Conservation (phyloP, 2,888 invertebrate genomes). For the Trilocha varians region DNA sequence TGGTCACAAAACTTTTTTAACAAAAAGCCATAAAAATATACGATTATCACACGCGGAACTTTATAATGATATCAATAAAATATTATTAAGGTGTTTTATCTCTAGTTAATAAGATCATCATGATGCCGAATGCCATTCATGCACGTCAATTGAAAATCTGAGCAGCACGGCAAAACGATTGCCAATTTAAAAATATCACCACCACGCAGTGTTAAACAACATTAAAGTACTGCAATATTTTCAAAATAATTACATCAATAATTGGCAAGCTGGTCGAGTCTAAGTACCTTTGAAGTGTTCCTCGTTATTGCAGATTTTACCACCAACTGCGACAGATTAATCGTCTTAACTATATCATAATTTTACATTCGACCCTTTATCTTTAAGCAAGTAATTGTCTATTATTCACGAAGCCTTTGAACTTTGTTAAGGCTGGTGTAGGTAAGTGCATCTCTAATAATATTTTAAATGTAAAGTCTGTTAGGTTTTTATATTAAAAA, state of each 20-base stretch:
- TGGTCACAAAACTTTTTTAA: no score
- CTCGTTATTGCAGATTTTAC: constrained; percentile 66
- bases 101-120: not conserved
- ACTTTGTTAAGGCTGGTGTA: constrained; percentile 13
- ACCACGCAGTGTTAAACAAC: constrained; percentile 57
- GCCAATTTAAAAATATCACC: constrained; percentile 58
- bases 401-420: constrained; percentile 38
- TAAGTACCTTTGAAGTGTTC: constrained; percentile 35
- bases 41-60: not conserved
- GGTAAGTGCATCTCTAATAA: no score
- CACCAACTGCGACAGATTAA: constrained; percentile 69
- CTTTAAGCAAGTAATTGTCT: constrained; percentile 59
- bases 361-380: constrained; percentile 55
- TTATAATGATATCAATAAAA: not conserved
- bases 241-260: constrained; percentile 72
- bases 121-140: constrained; percentile 12
- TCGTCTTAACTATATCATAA: constrained; percentile 69
- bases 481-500: no score
- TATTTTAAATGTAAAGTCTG: no score
- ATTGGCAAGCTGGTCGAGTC: constrained; percentile 61
- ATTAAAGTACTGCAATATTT: constrained; percentile 62
- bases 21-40: not conserved
- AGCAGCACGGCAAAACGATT: constrained; percentile 32
- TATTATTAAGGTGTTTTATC: not conserved
- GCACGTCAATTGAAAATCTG: constrained; percentile 56